Conservation (phyloP, 2,888 invertebrate species). For the Tanypteryx hageni region DNA sequence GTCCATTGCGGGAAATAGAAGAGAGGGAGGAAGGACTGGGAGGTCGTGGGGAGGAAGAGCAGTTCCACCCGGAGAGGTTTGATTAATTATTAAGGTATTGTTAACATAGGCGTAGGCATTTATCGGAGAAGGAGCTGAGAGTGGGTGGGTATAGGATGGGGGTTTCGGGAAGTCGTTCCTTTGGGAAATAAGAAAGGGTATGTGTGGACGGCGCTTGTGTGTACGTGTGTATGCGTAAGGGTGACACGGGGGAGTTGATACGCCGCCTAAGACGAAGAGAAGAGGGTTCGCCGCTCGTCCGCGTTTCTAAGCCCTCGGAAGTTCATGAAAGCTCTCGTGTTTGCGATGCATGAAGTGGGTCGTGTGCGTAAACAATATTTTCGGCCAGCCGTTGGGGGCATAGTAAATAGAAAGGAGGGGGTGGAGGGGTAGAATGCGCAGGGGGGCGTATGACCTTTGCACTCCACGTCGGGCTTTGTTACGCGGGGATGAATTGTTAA, state of each 20-base stretch:
- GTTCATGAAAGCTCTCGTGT: not conserved
- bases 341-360: slow-evolving; percentile 2
- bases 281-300: too few relatives aligned
- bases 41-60: too few relatives aligned
- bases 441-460: not conserved
- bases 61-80: not conserved
- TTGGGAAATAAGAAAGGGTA: slow-evolving; percentile 20
- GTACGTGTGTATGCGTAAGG: not conserved
- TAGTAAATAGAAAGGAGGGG: not conserved
- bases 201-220: not conserved
- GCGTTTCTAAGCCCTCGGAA: not conserved
- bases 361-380: slow-evolving; percentile 8
- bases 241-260: not conserved
- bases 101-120: slow-evolving; percentile 17
- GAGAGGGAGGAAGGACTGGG: not conserved
- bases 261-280: not conserved
- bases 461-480: not conserved
- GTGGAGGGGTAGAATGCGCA: not conserved
- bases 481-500: slow-evolving; percentile 18
- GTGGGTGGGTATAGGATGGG: not conserved
- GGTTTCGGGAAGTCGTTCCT: not conserved
- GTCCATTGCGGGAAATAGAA: slow-evolving; percentile 6
- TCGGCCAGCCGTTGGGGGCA: not conserved
- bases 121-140: not conserved
- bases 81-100: slow-evolving; percentile 32